phyloP scores from a whole-genome alignment of 64 coral and sea anemone genomes.

The Porites lutea region DNA sequence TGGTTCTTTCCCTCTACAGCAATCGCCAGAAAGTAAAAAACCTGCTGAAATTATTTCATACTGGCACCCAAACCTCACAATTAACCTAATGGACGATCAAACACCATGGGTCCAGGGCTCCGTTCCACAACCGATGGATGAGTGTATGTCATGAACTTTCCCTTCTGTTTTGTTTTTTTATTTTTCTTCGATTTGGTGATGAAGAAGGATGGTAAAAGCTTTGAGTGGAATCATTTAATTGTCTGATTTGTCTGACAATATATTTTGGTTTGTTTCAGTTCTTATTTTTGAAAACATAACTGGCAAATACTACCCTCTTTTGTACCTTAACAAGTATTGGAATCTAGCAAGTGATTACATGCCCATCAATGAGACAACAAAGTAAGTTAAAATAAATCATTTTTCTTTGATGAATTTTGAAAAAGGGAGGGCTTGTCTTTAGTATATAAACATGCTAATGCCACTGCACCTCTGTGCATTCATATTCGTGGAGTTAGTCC shows the following conservation, averaged over 20 bases:
- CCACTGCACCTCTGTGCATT: no score
- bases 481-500: no score
- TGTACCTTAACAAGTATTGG: slow-evolving; percentile 96
- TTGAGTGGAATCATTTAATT: no score
- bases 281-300: slow-evolving; percentile 90
- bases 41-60: slow-evolving; percentile 87
- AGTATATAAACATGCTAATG: no score
- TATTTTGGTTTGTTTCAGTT: slow-evolving; percentile 62
- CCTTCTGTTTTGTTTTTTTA: background rate
- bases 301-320: slow-evolving; percentile 79
- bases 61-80: slow-evolving; percentile 97
- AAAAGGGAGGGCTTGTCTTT: no score
- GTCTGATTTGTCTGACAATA: background rate
- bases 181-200: background rate
- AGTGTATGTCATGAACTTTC: slow-evolving; percentile 66
- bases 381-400: slow-evolving; percentile 50
- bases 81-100: slow-evolving; percentile 98
- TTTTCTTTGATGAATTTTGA: no score
- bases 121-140: slow-evolving; percentile 95
- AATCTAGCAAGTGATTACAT: slow-evolving; percentile 94
- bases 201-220: no score
- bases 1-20: background rate
- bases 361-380: slow-evolving; percentile 96
- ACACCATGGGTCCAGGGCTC: slow-evolving; percentile 82
- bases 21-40: slow-evolving; percentile 41